These are phyloP conservation scores for Meleagris gallopavo DNA, from an alignment of 2,113 vertebrate species.

Conservation along the genomic window DNA sequence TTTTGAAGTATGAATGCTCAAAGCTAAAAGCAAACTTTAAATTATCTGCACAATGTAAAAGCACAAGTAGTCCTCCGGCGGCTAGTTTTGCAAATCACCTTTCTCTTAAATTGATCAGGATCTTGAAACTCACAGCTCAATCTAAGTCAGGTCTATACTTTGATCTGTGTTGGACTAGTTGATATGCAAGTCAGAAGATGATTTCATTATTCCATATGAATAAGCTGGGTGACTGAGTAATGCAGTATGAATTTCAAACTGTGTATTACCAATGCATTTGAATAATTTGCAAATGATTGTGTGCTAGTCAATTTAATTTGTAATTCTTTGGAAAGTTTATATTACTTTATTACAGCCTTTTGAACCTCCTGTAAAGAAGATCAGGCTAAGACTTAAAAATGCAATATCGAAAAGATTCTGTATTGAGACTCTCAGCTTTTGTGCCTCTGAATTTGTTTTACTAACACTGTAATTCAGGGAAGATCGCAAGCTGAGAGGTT, in stretches of 20 bases:
- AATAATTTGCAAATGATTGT: constrained; percentile 48
- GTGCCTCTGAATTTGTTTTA: not conserved
- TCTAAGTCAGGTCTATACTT: constrained; percentile 10
- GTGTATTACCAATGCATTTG: constrained; percentile 34
- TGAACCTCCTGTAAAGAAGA: not conserved
- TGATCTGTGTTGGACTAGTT: constrained; percentile 8
- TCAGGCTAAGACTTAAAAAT: not conserved
- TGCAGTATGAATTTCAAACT: constrained; percentile 38
- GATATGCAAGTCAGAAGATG: constrained; percentile 16
- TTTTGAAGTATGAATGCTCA: constrained; percentile 18
- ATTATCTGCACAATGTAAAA: constrained; percentile 2
- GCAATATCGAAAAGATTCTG: not conserved
- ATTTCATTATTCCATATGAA: constrained; percentile 20
- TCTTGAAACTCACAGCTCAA: not conserved
- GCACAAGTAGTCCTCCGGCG: not conserved
- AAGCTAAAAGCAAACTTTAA: constrained; percentile 35
- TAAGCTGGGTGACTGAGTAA: constrained; percentile 37
- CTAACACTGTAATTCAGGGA: not conserved
- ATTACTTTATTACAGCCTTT: not conserved
- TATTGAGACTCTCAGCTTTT: not conserved
- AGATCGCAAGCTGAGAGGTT: not conserved
- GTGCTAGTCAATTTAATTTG: constrained; percentile 47
- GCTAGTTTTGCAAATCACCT: constrained; percentile 28
- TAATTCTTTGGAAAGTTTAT: constrained; percentile 27
- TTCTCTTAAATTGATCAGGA: constrained; percentile 11